These are phyloP conservation scores for Plebejus argus DNA, from an alignment of 2,888 invertebrate genomes.

Conservation along the genomic window DNA sequence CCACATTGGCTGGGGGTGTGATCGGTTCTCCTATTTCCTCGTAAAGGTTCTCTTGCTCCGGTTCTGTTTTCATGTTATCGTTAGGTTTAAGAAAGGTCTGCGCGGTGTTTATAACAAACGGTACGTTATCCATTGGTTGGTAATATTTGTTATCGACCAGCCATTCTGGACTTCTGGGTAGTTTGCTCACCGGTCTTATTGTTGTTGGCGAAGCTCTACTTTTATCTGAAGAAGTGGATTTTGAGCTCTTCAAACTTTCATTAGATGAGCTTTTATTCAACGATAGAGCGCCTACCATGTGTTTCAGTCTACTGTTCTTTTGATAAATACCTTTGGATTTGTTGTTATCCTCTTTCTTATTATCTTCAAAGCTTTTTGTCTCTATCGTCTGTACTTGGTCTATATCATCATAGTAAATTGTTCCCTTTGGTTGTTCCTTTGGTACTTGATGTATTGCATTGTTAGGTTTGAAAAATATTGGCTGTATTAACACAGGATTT, in stretches of 20 bases:
- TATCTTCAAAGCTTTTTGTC: conserved; percentile 40
- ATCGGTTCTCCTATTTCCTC: conserved; percentile 69
- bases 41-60: conserved; percentile 67
- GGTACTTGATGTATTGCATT: conserved; percentile 36
- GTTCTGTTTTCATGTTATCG: conserved; percentile 43
- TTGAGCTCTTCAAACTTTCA: conserved; percentile 52
- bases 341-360: conserved; percentile 44
- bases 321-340: conserved; percentile 59
- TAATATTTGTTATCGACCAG: conserved; percentile 69
- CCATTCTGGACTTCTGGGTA: conserved; percentile 63
- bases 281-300: conserved; percentile 53
- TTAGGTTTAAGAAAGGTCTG: conserved; percentile 48
- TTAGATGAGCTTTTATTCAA: conserved; percentile 55
- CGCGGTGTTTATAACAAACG: conserved; percentile 63
- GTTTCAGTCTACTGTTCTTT: conserved; percentile 60
- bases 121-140: conserved; percentile 66
- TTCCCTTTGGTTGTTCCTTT: conserved; percentile 52
- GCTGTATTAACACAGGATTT: conserved; percentile 68
- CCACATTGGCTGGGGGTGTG: conserved; percentile 54
- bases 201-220: conserved; percentile 44
- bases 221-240: conserved; percentile 48
- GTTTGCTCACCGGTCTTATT: conserved; percentile 51
- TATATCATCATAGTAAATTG: conserved; percentile 68
- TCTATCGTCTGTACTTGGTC: conserved; percentile 57
- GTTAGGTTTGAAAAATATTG: conserved; percentile 58